Evolutionary conservation across 1,140 invertebrate genomes (phyloP).

Genomic region (Drosophila nigrodunni): DNA sequence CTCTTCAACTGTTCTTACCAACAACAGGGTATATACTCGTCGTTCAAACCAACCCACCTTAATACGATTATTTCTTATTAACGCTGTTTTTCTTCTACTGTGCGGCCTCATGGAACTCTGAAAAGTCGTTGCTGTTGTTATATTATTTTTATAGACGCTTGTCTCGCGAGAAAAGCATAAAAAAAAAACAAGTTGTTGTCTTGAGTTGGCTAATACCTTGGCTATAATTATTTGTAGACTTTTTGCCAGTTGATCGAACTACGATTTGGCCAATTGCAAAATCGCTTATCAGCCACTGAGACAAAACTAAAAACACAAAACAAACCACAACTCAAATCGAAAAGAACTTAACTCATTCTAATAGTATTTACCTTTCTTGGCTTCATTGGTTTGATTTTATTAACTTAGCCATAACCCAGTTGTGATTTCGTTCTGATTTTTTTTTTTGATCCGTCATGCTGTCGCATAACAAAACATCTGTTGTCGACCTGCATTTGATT

Average conservation of each 20-base stretch:
- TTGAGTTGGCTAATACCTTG: slow-evolving; percentile 43
- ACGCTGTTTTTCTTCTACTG: slow-evolving; percentile 15
- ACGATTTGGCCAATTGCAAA: slow-evolving; percentile 38
- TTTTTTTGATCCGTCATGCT: slow-evolving; percentile 21
- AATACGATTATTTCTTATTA: neutral
- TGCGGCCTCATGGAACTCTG: slow-evolving; percentile 29
- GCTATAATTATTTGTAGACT: slow-evolving; percentile 53
- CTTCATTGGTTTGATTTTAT: neutral
- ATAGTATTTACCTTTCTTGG: neutral
- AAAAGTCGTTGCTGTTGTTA: slow-evolving; percentile 1
- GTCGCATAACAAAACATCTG: slow-evolving; percentile 20
- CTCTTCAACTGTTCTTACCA: no score
- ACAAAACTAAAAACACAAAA: slow-evolving; percentile 1
- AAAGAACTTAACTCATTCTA: slow-evolving; percentile 2
- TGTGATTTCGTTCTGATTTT: neutral
- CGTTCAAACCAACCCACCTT: neutral
- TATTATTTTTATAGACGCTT: slow-evolving; percentile 34
- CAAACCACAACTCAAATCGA: neutral
- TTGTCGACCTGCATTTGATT: slow-evolving; percentile 20
- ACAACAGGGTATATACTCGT: neutral
- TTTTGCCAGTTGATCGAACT: slow-evolving; percentile 43
- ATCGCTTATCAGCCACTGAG: slow-evolving; percentile 42
- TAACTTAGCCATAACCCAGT: slow-evolving; percentile 21
- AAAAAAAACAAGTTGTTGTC: slow-evolving; percentile 41
- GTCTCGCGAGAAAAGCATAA: slow-evolving; percentile 33